These are phyloP conservation scores for Phenganax subtilis DNA, from an alignment of 92 coral and sea anemone genomes.

Conservation along the genomic window DNA sequence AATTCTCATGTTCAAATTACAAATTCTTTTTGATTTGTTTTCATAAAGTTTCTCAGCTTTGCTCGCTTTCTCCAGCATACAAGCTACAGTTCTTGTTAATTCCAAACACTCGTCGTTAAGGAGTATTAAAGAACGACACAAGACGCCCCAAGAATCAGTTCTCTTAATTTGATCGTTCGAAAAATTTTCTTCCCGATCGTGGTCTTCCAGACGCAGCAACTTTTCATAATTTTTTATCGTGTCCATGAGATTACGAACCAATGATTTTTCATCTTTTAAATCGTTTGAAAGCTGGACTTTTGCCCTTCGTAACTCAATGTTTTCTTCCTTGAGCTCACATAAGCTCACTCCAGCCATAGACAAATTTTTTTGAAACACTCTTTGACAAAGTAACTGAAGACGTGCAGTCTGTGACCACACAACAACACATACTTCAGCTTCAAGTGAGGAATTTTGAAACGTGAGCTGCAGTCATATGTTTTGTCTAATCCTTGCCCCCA, in stretches of 20 bases:
- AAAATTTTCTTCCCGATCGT: background rate
- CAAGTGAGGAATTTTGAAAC: slow-evolving; percentile 6
- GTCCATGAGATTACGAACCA: slow-evolving; percentile 78
- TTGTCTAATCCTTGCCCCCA: background rate
- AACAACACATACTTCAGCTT: background rate
- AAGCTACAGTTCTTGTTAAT: slow-evolving; percentile 1
- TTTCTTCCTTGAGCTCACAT: slow-evolving; percentile 58
- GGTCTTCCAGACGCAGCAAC: slow-evolving; percentile 49
- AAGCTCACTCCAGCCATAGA: slow-evolving; percentile 53
- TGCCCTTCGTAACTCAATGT: slow-evolving; percentile 57
- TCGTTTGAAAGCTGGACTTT: slow-evolving; percentile 61
- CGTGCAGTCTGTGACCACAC: background rate
- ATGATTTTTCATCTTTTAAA: slow-evolving; percentile 68
- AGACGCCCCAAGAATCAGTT: slow-evolving; percentile 14
- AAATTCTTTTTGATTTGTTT: slow-evolving; percentile 3
- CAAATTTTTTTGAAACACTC: background rate
- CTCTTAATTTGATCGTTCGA: background rate
- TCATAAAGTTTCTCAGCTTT: slow-evolving; percentile 27
- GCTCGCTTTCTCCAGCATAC: slow-evolving; percentile 8
- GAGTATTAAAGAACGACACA: slow-evolving; percentile 26
- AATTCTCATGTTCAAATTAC: slow-evolving; percentile 19
- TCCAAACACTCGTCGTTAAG: slow-evolving; percentile 27
- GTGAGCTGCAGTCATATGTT: background rate
- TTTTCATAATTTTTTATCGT: slow-evolving; percentile 86
- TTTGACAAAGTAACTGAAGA: background rate